A percentile compares a stretch with the other conserved stretches of the same genome.
These are phyloP conservation scores for Drosophila pachea DNA, from an alignment of 1,140 invertebrate species.

Conservation along the genomic window DNA sequence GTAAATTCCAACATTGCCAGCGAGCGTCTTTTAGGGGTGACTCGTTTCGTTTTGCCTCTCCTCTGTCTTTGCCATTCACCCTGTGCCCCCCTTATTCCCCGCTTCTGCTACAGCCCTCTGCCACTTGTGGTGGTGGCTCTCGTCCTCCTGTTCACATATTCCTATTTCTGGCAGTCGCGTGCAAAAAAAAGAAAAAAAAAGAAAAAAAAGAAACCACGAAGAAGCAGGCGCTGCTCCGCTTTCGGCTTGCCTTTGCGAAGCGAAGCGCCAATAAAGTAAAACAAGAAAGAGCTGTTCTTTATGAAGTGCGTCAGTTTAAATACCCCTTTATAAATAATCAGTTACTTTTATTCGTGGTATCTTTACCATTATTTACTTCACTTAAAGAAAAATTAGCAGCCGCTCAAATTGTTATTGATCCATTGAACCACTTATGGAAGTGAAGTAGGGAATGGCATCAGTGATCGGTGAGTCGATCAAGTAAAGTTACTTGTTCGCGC, in stretches of 20 bases:
- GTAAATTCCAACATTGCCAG: constrained; percentile 65
- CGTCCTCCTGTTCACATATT: constrained; percentile 28
- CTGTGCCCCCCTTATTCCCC: not conserved
- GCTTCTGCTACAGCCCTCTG: constrained; percentile 1
- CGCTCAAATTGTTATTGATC: too few species aligned
- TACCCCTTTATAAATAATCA: not conserved
- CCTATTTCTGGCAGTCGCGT: constrained; percentile 44
- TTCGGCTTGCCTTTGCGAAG: constrained; percentile 33
- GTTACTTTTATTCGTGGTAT: too few species aligned
- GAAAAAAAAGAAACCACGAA: constrained; percentile 18
- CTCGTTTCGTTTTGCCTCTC: constrained; percentile 9
- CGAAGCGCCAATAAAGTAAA: constrained; percentile 61
- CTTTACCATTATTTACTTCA: too few species aligned
- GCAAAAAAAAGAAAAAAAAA: constrained; percentile 49
- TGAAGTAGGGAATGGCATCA: too few species aligned
- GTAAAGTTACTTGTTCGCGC: not conserved
- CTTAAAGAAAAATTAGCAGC: too few species aligned
- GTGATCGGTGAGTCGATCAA: not conserved
- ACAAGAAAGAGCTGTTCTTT: constrained; percentile 9
- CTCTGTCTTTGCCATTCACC: constrained; percentile 3
- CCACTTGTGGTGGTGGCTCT: constrained; percentile 41
- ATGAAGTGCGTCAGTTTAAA: not conserved
- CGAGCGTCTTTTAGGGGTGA: constrained; percentile 48
- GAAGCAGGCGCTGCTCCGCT: constrained; percentile 16
- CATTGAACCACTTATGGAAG: too few species aligned